Conservation (phyloP, 2,888 invertebrate species). For the Agrochola lychnidis region DNA sequence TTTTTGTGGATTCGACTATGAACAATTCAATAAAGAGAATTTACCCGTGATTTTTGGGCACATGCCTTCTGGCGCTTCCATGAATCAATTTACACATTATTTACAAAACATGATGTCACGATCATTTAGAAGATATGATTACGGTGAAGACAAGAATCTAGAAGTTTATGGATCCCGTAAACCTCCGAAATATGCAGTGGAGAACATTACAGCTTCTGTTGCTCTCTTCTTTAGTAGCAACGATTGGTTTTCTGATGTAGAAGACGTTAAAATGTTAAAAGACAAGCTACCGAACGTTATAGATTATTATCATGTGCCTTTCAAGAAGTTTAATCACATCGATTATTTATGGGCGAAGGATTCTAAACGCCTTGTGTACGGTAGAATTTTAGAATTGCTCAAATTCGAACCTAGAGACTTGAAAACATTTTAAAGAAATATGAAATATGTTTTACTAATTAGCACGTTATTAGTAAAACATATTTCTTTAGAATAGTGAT, state of each 20-base stretch:
- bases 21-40: constrained; percentile 59
- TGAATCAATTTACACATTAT: constrained; percentile 79
- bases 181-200: constrained; percentile 66
- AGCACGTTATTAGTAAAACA: too few relatives aligned
- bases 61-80: constrained; percentile 82
- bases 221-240: constrained; percentile 64
- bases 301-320: constrained; percentile 57
- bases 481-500: too few relatives aligned
- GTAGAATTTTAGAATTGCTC: constrained; percentile 47
- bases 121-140: constrained; percentile 68
- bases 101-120: constrained; percentile 65
- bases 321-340: constrained; percentile 66
- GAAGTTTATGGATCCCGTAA: constrained; percentile 51
- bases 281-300: constrained; percentile 63
- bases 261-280: constrained; percentile 61
- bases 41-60: constrained; percentile 61
- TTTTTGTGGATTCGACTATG: constrained; percentile 66
- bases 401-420: constrained; percentile 19
- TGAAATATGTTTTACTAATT: neutral
- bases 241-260: constrained; percentile 64
- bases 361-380: constrained; percentile 58
- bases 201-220: constrained; percentile 63
- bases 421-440: constrained; percentile 2
- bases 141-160: constrained; percentile 62
- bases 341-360: constrained; percentile 70